Percentiles rank a stretch among this genome's conserved stretches.
Evolutionary conservation across 2,888 invertebrate genomes (phyloP).

Genomic region (Tiphia femorata): DNA sequence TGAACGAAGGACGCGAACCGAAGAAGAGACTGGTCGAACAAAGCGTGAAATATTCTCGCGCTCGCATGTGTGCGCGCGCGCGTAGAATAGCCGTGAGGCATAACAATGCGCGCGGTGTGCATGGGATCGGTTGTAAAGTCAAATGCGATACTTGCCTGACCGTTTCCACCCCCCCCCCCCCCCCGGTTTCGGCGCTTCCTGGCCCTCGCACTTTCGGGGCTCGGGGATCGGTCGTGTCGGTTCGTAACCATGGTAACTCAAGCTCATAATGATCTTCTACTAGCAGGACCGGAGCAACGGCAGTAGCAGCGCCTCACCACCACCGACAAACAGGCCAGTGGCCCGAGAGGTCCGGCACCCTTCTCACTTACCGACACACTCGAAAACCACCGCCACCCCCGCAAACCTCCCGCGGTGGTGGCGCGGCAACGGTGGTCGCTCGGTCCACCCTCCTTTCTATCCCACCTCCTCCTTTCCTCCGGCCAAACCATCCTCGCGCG

Average conservation of each 20-base stretch:
- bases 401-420: constrained; percentile 19
- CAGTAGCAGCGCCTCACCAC: too few relatives aligned
- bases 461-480: background rate
- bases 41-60: too few relatives aligned
- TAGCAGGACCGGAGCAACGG: constrained; percentile 43
- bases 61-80: background rate
- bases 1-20: too few relatives aligned
- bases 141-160: constrained; percentile 65
- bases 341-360: constrained; percentile 58
- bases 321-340: too few relatives aligned
- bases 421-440: constrained; percentile 25
- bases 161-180: too few relatives aligned
- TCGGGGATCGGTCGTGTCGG: constrained; percentile 45
- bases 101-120: constrained; percentile 13
- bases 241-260: constrained; percentile 66
- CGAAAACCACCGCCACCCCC: constrained; percentile 55
- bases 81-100: constrained; percentile 55
- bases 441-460: constrained; percentile 4
- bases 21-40: too few relatives aligned
- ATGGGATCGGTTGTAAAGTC: constrained; percentile 63
- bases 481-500: constrained; percentile 10
- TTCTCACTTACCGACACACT: constrained; percentile 62
- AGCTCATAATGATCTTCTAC: constrained; percentile 67
- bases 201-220: constrained; percentile 49
- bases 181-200: constrained; percentile 48